A percentile compares a stretch with the other conserved stretches of the same genome.
phyloP scores from a whole-genome alignment of 2,888 invertebrate genomes.

The Dyspetes luteomarginatus region DNA sequence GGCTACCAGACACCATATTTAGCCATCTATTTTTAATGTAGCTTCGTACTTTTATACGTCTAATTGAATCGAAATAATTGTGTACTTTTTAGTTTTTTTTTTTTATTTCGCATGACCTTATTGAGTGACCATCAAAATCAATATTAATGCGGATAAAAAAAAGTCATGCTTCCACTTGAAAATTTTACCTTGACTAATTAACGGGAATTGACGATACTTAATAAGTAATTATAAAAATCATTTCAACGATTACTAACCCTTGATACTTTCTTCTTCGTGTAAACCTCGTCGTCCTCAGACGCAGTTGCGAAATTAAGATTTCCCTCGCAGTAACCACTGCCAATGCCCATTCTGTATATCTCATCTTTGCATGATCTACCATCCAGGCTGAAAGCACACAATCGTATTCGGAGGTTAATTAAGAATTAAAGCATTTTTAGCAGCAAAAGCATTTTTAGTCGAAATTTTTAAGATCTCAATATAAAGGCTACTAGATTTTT shows the following conservation, averaged over 20 bases:
- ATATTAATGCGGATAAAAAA: background rate
- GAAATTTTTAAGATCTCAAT: no score
- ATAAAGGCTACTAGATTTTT: no score
- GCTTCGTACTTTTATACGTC: background rate
- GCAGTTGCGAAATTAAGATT: slow-evolving; percentile 82
- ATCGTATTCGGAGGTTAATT: slow-evolving; percentile 8
- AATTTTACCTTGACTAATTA: background rate
- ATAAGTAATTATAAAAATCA: background rate
- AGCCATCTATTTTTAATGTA: background rate
- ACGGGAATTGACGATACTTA: background rate
- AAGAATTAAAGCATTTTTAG: no score
- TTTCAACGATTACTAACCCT: slow-evolving; percentile 75
- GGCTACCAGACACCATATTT: background rate
- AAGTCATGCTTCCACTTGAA: background rate
- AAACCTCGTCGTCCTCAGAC: slow-evolving; percentile 82
- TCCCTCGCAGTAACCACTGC: slow-evolving; percentile 80
- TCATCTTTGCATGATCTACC: slow-evolving; percentile 82
- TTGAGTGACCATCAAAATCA: background rate
- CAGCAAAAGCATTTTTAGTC: no score
- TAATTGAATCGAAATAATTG: background rate
- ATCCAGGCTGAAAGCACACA: slow-evolving; percentile 77
- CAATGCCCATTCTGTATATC: slow-evolving; percentile 81
- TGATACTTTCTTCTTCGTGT: slow-evolving; percentile 82
- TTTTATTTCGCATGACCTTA: no score
- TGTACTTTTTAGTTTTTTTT: background rate